Evolutionary conservation across 1,140 invertebrate species (phyloP).

Genomic region (Drosophila tropicalis): DNA sequence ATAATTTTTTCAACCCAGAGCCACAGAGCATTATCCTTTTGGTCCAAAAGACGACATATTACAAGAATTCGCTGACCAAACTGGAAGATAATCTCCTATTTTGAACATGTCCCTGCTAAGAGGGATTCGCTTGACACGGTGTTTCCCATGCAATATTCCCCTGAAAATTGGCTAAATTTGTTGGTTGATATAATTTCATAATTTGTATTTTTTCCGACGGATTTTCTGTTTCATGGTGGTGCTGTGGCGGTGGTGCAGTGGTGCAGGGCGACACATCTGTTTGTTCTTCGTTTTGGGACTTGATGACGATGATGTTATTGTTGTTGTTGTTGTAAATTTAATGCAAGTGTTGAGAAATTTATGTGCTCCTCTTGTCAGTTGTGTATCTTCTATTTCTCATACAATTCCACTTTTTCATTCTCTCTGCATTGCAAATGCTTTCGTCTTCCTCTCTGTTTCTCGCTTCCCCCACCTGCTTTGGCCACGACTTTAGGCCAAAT

Average conservation of each 20-base stretch:
- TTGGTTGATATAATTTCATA: background rate
- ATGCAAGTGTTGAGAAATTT: constrained; percentile 79
- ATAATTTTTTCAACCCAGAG: too few relatives aligned
- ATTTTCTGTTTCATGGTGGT: background rate
- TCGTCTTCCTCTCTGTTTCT: background rate
- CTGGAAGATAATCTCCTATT: too few relatives aligned
- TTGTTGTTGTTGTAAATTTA: constrained; percentile 72
- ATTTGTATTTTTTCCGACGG: background rate
- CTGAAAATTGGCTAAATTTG: too few relatives aligned
- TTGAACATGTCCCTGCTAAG: too few relatives aligned
- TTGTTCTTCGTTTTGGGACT: constrained; percentile 35
- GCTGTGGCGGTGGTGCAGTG: background rate
- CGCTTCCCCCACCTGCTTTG: too few relatives aligned
- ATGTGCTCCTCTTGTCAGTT: constrained; percentile 54
- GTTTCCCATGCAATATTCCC: too few relatives aligned
- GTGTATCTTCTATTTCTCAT: constrained; percentile 5
- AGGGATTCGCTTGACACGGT: too few relatives aligned
- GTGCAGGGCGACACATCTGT: constrained; percentile 65
- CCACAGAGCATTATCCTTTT: too few relatives aligned
- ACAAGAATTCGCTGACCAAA: too few relatives aligned
- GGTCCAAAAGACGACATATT: too few relatives aligned
- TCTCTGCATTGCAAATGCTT: background rate
- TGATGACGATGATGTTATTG: constrained; percentile 36
- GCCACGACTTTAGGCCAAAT: constrained; percentile 46
- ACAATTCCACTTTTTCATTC: background rate